Percentiles rank a stretch among this genome's conserved stretches.
Conservation (phyloP, 2,888 invertebrate genomes). For the Drosophila austrosaltans region DNA sequence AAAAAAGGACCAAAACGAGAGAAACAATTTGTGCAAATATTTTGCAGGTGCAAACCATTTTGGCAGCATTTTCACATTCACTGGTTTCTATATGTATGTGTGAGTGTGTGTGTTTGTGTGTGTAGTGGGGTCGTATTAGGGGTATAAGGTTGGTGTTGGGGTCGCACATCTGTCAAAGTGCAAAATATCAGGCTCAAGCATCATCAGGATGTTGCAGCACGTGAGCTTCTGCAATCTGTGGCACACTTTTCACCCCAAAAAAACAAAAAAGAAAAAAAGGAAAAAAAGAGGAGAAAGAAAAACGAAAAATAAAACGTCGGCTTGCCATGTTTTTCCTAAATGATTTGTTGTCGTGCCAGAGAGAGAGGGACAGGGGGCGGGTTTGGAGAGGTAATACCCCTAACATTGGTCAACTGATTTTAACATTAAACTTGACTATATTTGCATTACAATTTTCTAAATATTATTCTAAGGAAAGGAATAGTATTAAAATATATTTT, state of each 20-base stretch:
- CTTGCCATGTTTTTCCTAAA: constrained; percentile 9
- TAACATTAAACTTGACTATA: no score
- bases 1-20: not conserved
- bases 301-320: not conserved
- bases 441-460: no score
- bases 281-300: not conserved
- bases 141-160: constrained; percentile 21
- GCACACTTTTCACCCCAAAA: constrained; percentile 39
- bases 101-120: not conserved
- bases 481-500: no score
- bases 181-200: constrained; percentile 45
- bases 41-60: constrained; percentile 2
- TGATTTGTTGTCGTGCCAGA: not conserved
- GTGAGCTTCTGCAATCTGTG: constrained; percentile 60
- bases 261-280: constrained; percentile 10
- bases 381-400: not conserved
- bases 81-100: not conserved
- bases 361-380: not conserved
- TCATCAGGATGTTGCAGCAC: constrained; percentile 39
- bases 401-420: constrained; percentile 20
- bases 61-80: not conserved
- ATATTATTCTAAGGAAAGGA: no score
- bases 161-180: constrained; percentile 36
- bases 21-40: constrained; percentile 11
- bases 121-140: constrained; percentile 3